Conservation (phyloP, 2,797 vertebrate species). For the Sitta carolinensis region DNA sequence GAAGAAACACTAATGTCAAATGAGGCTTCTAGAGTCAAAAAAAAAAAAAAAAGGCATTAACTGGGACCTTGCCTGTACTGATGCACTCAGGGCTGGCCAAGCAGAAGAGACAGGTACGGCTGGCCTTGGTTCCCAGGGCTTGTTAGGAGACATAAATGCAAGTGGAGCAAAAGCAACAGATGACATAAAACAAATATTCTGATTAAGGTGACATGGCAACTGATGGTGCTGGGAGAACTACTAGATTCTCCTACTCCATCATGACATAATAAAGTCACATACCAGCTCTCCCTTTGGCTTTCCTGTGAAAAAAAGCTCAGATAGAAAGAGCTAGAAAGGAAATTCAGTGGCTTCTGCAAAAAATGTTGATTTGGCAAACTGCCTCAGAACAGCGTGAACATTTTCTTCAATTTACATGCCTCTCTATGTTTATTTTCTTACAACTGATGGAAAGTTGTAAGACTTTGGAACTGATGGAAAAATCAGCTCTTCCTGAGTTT, state of each 20-base stretch:
- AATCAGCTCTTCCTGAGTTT: neutral
- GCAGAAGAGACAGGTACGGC: neutral
- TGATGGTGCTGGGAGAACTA: neutral
- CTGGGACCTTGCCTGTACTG: neutral
- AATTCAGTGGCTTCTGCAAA: neutral
- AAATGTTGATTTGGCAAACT: neutral
- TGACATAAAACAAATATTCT: neutral
- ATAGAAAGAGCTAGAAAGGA: neutral
- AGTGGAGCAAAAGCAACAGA: neutral
- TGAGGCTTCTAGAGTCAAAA: neutral
- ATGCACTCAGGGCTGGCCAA: neutral
- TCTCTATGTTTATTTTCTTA: neutral
- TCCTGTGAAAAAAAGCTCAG: neutral
- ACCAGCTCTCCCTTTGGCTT: neutral
- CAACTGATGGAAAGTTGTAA: neutral
- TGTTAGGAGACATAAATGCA: neutral
- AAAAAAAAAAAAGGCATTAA: neutral
- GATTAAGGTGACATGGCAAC: neutral
- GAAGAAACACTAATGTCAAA: neutral
- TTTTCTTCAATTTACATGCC: neutral
- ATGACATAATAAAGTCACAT: neutral
- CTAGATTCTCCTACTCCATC: neutral
- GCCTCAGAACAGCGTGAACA: neutral
- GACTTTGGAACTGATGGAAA: neutral
- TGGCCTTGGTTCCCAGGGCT: neutral